phyloP scores from a whole-genome alignment of 2,888 invertebrate genomes.

The Oscheius sp. region DNA sequence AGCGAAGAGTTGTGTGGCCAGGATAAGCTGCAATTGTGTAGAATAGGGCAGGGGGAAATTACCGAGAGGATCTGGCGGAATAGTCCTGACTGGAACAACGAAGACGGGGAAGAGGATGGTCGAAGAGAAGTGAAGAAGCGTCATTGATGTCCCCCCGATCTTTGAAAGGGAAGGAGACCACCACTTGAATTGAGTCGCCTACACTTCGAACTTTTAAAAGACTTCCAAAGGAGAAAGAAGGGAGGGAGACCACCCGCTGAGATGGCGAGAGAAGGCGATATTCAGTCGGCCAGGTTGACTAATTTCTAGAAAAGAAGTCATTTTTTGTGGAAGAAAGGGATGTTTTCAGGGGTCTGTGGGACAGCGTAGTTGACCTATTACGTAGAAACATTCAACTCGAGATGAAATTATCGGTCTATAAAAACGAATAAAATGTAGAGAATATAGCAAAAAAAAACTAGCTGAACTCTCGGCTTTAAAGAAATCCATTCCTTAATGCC shows the following conservation, averaged over 20 bases:
- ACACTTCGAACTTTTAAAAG: neutral
- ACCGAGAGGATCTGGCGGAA: slow-evolving; percentile 16
- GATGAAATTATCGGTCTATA: too few relatives aligned
- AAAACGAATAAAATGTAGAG: too few relatives aligned
- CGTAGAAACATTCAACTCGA: too few relatives aligned
- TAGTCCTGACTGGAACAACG: neutral
- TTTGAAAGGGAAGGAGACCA: slow-evolving; percentile 17
- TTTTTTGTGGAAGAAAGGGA: too few relatives aligned
- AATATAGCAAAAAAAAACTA: too few relatives aligned
- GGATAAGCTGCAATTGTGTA: slow-evolving; percentile 38
- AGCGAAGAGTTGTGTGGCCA: slow-evolving; percentile 36
- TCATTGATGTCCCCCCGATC: neutral
- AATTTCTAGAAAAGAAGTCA: too few relatives aligned
- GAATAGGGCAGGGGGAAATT: neutral
- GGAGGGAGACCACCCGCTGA: neutral
- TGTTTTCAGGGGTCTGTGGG: too few relatives aligned
- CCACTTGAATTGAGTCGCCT: neutral
- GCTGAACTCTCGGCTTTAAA: slow-evolving; percentile 20
- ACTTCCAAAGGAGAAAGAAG: neutral
- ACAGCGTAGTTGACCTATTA: neutral
- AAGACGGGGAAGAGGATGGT: neutral
- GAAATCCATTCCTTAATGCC: slow-evolving; percentile 22
- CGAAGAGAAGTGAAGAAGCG: neutral
- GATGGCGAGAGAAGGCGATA: neutral
- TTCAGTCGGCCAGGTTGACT: too few relatives aligned